Evolutionary conservation across 2,113 vertebrate species (phyloP), one percentile per base, ranked within the genome.

Genomic region (Pycnonotus jocosus): DNA sequence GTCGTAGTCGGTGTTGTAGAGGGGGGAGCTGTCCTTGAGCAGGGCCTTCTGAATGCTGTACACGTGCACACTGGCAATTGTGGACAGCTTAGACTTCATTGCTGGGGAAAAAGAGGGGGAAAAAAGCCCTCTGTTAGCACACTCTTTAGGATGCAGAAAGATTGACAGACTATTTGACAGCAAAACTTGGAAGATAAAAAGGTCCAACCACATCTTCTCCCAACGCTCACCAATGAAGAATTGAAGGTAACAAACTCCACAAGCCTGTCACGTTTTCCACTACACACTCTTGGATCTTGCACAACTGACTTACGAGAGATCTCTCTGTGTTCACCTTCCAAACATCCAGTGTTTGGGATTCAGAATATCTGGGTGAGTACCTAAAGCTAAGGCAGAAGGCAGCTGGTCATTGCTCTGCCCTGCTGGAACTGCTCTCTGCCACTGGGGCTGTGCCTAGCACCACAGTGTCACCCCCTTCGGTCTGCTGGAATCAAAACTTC

Each of bases 41-140:
- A 98, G 96, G 27, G 99, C 99, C 95, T 98, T 99, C 97, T 99
- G 99, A 66, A 99, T 97, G 77, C 99, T 99, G 98, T 99, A 99
- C 84, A 99, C 97, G 6, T 99, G 99, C 68, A 99, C 96, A 1
- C 99, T 99, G 16, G 98, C 97, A 7, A 98, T 69, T 10, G 97
- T 81, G 51, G 98, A 97, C 92, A 99, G 98, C 94, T 98, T 99
- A 19, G 98, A 98, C 96, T 99, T 99, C 78, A 98, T 93, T 74
- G 98, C 99, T 99, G 97, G 42, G 33, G 14, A 15, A 2, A 82
- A 91, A 94, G 78, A 68, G 13, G 8, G 7, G 5, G 15, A 25
- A 77, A 95, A 69, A 76, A 97, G 70, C 44, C 68, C 64, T 84
- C 72, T 85, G 77, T 98, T 93, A 98, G 96, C 76, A 97, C 61